These are phyloP conservation scores for Platysteira castanea DNA, from an alignment of 2,113 vertebrate species.

Conservation along the genomic window DNA sequence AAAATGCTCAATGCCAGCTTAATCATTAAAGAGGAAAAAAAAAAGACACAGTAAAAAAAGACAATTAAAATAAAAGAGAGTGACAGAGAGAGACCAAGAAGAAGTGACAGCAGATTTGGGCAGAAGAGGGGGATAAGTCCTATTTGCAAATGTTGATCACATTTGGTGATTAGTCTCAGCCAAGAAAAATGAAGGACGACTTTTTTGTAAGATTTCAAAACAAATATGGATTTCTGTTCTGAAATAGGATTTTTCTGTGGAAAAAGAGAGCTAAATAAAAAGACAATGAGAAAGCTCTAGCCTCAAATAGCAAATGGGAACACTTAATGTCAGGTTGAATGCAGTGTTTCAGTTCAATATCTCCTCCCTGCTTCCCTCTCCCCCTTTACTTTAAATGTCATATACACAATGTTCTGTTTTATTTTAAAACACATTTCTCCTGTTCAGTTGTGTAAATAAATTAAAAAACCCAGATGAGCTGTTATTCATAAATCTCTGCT, in stretches of 20 bases:
- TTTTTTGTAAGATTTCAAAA: constrained; percentile 4
- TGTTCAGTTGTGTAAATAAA: background rate
- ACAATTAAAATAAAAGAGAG: background rate
- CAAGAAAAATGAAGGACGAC: background rate
- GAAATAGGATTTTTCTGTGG: background rate
- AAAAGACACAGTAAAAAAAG: background rate
- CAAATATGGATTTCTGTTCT: background rate
- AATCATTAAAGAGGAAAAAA: background rate
- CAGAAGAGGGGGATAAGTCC: background rate
- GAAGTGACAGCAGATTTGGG: background rate
- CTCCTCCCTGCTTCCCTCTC: background rate
- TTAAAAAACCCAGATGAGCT: background rate
- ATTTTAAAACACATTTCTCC: background rate
- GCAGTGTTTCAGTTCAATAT: background rate
- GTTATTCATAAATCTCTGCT: background rate
- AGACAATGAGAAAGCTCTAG: background rate
- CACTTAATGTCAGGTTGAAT: background rate
- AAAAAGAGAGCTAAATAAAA: background rate
- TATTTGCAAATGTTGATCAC: constrained; percentile 6
- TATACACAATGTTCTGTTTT: background rate
- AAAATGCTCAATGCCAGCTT: background rate
- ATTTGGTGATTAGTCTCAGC: constrained; percentile 15
- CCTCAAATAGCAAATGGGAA: background rate
- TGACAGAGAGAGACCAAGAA: background rate
- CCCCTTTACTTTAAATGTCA: background rate